These are phyloP conservation scores for Embidobia sp. DNA, from an alignment of 2,888 invertebrate species.

Conservation along the genomic window DNA sequence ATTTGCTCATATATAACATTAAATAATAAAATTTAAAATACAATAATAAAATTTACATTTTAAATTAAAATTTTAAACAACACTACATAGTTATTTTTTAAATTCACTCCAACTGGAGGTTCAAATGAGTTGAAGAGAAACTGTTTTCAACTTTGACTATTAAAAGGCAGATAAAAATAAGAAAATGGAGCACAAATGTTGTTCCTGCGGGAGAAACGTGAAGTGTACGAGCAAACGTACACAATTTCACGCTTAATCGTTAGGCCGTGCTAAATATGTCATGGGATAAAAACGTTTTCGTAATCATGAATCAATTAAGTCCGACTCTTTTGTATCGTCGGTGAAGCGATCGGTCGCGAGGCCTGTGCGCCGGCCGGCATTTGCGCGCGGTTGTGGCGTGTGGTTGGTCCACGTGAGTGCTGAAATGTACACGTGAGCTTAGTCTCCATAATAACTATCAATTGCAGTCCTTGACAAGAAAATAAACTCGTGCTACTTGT, in stretches of 20 bases:
- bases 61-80: no score
- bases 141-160: no score
- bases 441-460: constrained; percentile 62
- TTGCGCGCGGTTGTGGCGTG: constrained; percentile 35
- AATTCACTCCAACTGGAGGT: no score
- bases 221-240: neutral
- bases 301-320: constrained; percentile 56
- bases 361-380: constrained; percentile 32
- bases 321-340: constrained; percentile 41
- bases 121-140: no score
- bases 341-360: constrained; percentile 11
- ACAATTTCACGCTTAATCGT: neutral
- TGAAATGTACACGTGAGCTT: constrained; percentile 59
- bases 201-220: neutral
- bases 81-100: no score
- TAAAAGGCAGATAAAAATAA: no score
- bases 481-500: constrained; percentile 51
- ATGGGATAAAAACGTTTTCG: neutral
- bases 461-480: constrained; percentile 59
- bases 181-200: no score
- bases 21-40: no score
- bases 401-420: constrained; percentile 58
- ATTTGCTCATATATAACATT: no score
- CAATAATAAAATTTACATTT: no score
- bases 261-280: constrained; percentile 1